Evolutionary conservation across 2,113 vertebrate species (phyloP).

Genomic region (Cygnus buccinator): DNA sequence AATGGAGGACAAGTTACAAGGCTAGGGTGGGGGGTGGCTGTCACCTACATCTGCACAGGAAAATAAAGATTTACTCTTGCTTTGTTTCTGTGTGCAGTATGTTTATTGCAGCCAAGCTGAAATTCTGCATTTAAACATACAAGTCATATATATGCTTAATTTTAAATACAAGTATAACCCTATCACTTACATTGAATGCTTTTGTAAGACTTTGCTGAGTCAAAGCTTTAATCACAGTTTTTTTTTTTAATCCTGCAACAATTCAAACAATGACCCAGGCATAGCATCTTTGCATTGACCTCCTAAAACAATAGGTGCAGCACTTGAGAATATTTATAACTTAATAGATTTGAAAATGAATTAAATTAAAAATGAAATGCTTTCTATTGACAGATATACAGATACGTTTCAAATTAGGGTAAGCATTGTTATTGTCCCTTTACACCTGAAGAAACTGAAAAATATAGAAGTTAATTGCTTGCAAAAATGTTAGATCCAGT

Average conservation of each 20-base stretch:
- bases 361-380: not conserved
- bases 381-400: not conserved
- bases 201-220: not conserved
- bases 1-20: constrained; percentile 28
- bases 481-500: not conserved
- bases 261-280: not conserved
- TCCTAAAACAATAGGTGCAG: not conserved
- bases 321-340: not conserved
- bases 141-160: not conserved
- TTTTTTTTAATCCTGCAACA: not conserved
- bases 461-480: not conserved
- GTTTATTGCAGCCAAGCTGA: not conserved
- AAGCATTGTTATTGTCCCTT: not conserved
- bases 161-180: not conserved
- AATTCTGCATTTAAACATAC: not conserved
- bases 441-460: not conserved
- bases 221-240: not conserved
- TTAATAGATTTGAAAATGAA: not conserved
- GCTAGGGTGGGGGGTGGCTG: not conserved
- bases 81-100: not conserved
- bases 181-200: not conserved
- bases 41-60: not conserved
- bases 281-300: not conserved
- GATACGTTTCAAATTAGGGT: not conserved
- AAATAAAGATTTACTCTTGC: constrained; percentile 27